Base-by-base conservation (phyloP, 2,888 invertebrate genomes). In the Psylliodes chrysocephalus region DNA sequence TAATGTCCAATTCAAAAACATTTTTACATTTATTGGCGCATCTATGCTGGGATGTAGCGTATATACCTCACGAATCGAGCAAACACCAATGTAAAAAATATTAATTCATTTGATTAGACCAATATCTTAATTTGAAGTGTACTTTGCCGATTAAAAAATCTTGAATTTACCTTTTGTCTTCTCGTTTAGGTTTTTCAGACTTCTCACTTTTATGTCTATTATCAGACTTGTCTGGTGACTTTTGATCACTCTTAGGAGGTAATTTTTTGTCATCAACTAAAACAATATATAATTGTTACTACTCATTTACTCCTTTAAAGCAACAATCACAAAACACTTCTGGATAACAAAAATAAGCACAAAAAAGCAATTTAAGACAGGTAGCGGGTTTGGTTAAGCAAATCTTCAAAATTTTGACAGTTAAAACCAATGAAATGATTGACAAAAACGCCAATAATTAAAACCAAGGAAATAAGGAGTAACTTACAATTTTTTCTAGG, bases 91-190 rank as follows among this genome's bases (percentile, higher is more conserved):
- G n/a, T n/a, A n/a, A n/a, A n/a, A n/a, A n/a, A n/a, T n/a, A n/a
- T n/a, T n/a, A n/a, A n/a, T n/a, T n/a, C n/a, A n/a, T n/a, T n/a
- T n/a, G n/a, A n/a, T n/a, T n/a, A n/a, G n/a, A n/a, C n/a, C n/a
- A n/a, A n/a, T n/a, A n/a, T n/a, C n/a, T n/a, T n/a, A n/a, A n/a
- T n/a, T n/a, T n/a, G n/a, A n/a, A n/a, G n/a, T n/a, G n/a, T n/a
- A n/a, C n/a, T n/a, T n/a, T n/a, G n/a, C n/a, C n/a, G n/a, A n/a
- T n/a, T n/a, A n/a, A n/a, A n/a, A n/a, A n/a, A n/a, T 40, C 15
- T 4, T 35, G 14, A 14, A 44, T 63, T 64, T 63, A 76, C 75
- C 68, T 73, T 69, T 70, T 74, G 22, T 76, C 75, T 33, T 77
- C 77, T 14, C 70, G 66, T 67, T 71, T 73, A 35, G 67, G 66